phyloP scores from a whole-genome alignment of 2,113 vertebrate species.

The Benitochromis conjunctus region DNA sequence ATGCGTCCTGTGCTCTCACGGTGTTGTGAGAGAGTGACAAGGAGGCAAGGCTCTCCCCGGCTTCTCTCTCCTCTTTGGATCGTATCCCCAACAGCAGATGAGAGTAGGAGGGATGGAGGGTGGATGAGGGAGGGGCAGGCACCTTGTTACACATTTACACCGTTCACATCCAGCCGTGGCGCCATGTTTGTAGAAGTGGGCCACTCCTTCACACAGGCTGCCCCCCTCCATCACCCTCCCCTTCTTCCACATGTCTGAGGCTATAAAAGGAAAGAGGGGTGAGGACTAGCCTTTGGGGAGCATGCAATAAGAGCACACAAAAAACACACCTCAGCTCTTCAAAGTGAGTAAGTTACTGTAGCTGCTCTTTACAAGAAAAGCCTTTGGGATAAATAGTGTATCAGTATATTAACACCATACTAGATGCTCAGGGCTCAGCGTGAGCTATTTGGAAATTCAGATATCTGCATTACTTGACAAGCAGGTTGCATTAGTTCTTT shows the following conservation, averaged over 20 bases:
- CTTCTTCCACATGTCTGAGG: slow-evolving; percentile 30
- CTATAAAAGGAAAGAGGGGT: slow-evolving; percentile 62
- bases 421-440: not conserved
- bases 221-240: not conserved
- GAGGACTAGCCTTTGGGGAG: slow-evolving; percentile 28
- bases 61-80: slow-evolving; percentile 23
- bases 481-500: not conserved
- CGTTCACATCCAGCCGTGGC: slow-evolving; percentile 36
- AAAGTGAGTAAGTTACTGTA: not conserved
- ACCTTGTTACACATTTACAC: slow-evolving; percentile 47
- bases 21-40: slow-evolving; percentile 70
- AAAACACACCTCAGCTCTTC: not conserved
- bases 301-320: not conserved
- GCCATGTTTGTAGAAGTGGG: slow-evolving; percentile 67
- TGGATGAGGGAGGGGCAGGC: slow-evolving; percentile 18
- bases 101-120: not conserved
- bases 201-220: slow-evolving; percentile 53
- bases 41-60: slow-evolving; percentile 34
- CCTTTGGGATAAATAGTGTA: not conserved
- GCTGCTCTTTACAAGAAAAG: not conserved
- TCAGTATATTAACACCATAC: not conserved
- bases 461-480: not conserved
- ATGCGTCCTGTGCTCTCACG: slow-evolving; percentile 73
- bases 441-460: not conserved
- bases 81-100: not conserved